Evolutionary conservation across 37 sponge, comb jelly and placozoan genomes (phyloP).

Genomic region (Ianthella basta): DNA sequence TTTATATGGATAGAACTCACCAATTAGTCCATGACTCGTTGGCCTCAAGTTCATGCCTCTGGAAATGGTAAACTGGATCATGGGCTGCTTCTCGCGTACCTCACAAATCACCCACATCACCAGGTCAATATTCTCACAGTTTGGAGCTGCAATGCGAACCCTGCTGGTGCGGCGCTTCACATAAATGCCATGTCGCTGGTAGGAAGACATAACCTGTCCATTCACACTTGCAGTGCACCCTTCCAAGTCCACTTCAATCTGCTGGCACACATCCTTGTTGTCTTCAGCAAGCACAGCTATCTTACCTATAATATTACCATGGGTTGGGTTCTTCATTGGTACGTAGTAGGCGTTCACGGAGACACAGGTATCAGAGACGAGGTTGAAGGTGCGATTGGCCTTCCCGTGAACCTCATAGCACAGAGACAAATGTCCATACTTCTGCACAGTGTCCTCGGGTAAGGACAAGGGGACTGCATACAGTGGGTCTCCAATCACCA

Average conservation of each 20-base stretch:
- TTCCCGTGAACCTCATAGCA: conserved; percentile 27
- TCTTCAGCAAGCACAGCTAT: conserved; percentile 55
- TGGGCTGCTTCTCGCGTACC: conserved; percentile 10
- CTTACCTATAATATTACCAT: conserved; percentile 57
- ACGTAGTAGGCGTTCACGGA: conserved; percentile 19
- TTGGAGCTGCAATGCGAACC: conserved; percentile 67
- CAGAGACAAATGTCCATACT: neutral
- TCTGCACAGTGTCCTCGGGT: neutral
- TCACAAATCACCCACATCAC: conserved; percentile 77
- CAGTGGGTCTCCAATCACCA: conserved; percentile 18
- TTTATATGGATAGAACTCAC: conserved; percentile 35
- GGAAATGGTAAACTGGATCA: conserved; percentile 64
- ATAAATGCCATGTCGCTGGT: conserved; percentile 4
- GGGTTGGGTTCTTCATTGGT: too few relatives aligned
- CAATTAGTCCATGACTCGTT: conserved; percentile 78
- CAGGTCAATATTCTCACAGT: conserved; percentile 62
- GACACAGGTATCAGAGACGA: conserved; percentile 20
- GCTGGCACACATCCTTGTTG: conserved; percentile 11
- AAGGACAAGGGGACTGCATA: conserved; percentile 5
- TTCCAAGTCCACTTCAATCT: conserved; percentile 52
- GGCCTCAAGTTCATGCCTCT: conserved; percentile 69
- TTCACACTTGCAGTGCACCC: conserved; percentile 46
- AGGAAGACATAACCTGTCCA: neutral
- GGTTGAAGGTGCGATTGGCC: conserved; percentile 10
- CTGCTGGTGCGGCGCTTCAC: conserved; percentile 1